Conservation (phyloP, 2,888 invertebrate genomes). For the Leucozona laternaria region DNA sequence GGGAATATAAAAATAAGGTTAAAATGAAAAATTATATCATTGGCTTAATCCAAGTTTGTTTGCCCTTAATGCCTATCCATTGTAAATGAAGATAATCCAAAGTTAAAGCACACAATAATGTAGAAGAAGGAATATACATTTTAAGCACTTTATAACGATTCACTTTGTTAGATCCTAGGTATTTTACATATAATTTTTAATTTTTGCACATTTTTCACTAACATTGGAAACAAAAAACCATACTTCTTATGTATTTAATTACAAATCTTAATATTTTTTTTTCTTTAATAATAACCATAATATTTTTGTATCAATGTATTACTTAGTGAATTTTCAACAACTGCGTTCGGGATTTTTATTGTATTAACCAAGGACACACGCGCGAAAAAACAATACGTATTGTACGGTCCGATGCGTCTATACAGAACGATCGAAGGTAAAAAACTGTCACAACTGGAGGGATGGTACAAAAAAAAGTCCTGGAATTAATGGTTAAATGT, state of each 20-base stretch:
- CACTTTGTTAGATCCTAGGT: slow-evolving; percentile 8
- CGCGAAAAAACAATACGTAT: slow-evolving; percentile 52
- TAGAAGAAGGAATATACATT: not conserved
- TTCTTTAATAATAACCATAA: too few species aligned
- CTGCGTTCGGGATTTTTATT: slow-evolving; percentile 11
- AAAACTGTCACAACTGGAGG: slow-evolving; percentile 60
- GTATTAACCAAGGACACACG: slow-evolving; percentile 57
- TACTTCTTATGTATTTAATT: not conserved
- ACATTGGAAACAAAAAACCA: not conserved
- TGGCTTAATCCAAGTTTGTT: not conserved
- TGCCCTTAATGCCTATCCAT: slow-evolving; percentile 3
- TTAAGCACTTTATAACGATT: slow-evolving; percentile 22
- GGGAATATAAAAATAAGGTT: not conserved
- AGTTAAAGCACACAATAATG: slow-evolving; percentile 12
- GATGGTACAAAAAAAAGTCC: slow-evolving; percentile 50
- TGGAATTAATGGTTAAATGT: slow-evolving; percentile 55
- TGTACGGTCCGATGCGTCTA: slow-evolving; percentile 58
- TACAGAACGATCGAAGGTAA: slow-evolving; percentile 65
- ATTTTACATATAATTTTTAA: slow-evolving; percentile 2
- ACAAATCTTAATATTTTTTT: not conserved
- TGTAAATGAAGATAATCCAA: slow-evolving; percentile 21
- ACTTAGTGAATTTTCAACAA: slow-evolving; percentile 12
- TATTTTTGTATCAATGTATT: too few species aligned
- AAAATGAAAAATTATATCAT: not conserved
- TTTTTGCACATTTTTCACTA: slow-evolving; percentile 19